Percentiles rank a stretch among this genome's conserved stretches.
These are phyloP conservation scores for Lasioglossum vierecki DNA, from an alignment of 2,888 invertebrate genomes.

Conservation along the genomic window DNA sequence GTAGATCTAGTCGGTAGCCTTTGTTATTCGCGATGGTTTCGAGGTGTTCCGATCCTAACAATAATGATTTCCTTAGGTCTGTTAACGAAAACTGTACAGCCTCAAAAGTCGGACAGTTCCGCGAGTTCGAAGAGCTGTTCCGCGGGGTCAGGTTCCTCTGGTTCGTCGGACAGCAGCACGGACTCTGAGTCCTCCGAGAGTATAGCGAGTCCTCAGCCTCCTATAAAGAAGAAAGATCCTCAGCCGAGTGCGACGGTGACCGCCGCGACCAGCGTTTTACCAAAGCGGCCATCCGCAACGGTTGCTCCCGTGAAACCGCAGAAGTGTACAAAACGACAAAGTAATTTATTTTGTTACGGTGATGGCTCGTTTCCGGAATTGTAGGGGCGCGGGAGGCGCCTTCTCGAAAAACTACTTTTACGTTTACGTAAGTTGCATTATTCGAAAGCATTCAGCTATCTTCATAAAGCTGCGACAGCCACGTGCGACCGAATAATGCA, in stretches of 20 bases:
- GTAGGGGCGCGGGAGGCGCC: too few relatives aligned
- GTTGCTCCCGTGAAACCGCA: constrained; percentile 80
- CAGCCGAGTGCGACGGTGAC: constrained; percentile 70
- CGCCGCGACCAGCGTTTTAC: constrained; percentile 64
- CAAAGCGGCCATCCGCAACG: constrained; percentile 78
- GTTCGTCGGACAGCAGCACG: constrained; percentile 86
- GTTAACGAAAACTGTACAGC: constrained; percentile 77
- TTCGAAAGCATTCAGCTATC: too few relatives aligned
- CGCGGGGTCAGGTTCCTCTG: constrained; percentile 87
- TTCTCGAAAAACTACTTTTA: too few relatives aligned
- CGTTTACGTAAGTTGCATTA: too few relatives aligned
- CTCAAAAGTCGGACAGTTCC: constrained; percentile 87
- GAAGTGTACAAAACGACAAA: constrained; percentile 79
- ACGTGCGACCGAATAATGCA: too few relatives aligned
- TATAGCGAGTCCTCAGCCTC: constrained; percentile 84
- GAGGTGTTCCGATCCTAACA: background rate
- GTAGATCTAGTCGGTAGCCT: constrained; percentile 79
- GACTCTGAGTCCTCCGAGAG: constrained; percentile 89
- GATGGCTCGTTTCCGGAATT: too few relatives aligned
- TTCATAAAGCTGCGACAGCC: too few relatives aligned
- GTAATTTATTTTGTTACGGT: constrained; percentile 50
- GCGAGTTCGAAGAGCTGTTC: constrained; percentile 89
- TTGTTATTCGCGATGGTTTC: background rate
- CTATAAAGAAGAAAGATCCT: constrained; percentile 79
- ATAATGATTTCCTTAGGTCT: constrained; percentile 64